Conservation (phyloP, 2,888 invertebrate species). For the Trissonchulus latispiculum region DNA sequence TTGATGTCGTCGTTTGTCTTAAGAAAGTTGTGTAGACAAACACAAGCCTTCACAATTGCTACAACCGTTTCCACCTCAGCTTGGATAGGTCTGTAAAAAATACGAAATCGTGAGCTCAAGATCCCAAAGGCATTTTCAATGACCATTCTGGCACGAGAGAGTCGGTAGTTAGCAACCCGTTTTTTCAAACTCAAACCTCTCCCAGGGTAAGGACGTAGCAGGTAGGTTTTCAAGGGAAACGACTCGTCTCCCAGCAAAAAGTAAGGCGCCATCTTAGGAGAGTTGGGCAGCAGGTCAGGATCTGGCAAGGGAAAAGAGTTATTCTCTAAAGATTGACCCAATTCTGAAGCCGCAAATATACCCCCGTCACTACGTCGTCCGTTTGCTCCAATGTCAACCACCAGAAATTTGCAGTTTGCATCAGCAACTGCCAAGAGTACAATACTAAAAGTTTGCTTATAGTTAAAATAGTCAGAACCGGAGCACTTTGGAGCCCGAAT, state of each 20-base stretch:
- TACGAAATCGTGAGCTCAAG: too few species aligned
- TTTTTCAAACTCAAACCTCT: too few species aligned
- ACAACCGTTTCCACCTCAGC: too few species aligned
- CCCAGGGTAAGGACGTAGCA: too few species aligned
- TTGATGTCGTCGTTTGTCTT: too few species aligned
- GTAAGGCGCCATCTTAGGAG: neutral
- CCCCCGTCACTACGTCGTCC: neutral
- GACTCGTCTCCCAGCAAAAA: neutral
- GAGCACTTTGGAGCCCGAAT: neutral
- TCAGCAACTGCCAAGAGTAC: neutral
- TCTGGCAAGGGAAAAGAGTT: neutral
- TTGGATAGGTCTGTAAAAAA: too few species aligned
- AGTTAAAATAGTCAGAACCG: neutral
- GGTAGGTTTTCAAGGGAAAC: neutral
- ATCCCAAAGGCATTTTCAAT: too few species aligned
- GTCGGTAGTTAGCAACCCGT: too few species aligned
- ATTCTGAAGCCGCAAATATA: neutral
- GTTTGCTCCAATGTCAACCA: neutral
- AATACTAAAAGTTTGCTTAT: neutral
- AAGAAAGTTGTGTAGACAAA: too few species aligned
- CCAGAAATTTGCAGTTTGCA: neutral
- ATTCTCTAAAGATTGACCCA: neutral
- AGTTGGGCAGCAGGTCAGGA: neutral
- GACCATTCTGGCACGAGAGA: too few species aligned
- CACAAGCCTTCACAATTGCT: too few species aligned